Conservation (phyloP, 2,888 invertebrate species). For the Drosophila peninsularis region DNA sequence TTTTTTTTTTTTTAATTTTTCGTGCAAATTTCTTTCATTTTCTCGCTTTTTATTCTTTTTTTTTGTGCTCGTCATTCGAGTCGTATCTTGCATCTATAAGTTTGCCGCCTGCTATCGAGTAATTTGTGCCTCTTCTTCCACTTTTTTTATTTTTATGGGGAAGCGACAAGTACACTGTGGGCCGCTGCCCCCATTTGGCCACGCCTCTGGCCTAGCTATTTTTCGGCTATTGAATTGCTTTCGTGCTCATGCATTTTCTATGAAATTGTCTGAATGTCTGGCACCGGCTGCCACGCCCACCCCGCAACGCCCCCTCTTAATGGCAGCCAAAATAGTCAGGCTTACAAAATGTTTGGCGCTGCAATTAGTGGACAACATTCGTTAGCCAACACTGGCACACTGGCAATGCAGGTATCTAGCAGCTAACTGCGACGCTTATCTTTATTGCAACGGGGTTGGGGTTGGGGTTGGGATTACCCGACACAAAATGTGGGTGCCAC, state of each 20-base stretch:
- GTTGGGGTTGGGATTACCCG: not conserved
- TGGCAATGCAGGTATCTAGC: constrained; percentile 67
- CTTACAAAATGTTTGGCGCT: constrained; percentile 53
- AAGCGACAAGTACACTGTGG: constrained; percentile 31
- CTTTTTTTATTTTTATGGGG: constrained; percentile 18
- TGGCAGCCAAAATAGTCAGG: constrained; percentile 42
- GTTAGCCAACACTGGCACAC: constrained; percentile 68
- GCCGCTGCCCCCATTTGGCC: not conserved
- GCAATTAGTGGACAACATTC: constrained; percentile 77
- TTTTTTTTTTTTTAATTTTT: constrained; percentile 55
- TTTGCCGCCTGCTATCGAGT: constrained; percentile 58
- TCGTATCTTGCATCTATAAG: constrained; percentile 73
- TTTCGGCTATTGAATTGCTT: constrained; percentile 71
- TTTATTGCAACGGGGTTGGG: constrained; percentile 60
- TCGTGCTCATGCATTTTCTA: constrained; percentile 80
- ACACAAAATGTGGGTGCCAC: constrained; percentile 39
- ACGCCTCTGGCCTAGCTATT: constrained; percentile 23
- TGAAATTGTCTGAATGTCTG: constrained; percentile 76
- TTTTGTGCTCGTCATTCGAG: constrained; percentile 41
- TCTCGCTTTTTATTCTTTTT: constrained; percentile 16
- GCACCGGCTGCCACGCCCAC: constrained; percentile 30
- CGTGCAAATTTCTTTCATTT: constrained; percentile 62
- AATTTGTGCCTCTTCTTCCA: constrained; percentile 51
- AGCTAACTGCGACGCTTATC: constrained; percentile 68
- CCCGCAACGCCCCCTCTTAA: constrained; percentile 24